A percentile compares a stretch with the other conserved stretches of the same genome.
Evolutionary conservation across 2,113 vertebrate genomes (phyloP).

Genomic region (Zosterops hypoxanthus): DNA sequence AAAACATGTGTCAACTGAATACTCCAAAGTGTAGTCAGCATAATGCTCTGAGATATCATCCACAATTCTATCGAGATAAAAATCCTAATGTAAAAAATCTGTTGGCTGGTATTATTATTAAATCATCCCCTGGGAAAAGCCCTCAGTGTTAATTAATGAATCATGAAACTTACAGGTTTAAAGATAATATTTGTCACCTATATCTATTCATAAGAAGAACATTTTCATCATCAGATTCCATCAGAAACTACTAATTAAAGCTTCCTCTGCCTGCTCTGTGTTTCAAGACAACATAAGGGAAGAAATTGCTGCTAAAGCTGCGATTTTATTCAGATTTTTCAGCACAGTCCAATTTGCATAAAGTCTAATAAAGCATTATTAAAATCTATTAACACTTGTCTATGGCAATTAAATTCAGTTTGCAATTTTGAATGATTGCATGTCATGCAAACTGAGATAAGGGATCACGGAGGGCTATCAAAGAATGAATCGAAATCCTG

Average conservation of each 20-base stretch:
- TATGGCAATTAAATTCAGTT: slow-evolving; percentile 80
- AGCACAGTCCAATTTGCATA: slow-evolving; percentile 76
- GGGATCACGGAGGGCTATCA: background rate
- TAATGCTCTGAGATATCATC: background rate
- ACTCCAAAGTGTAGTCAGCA: background rate
- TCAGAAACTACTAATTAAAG: slow-evolving; percentile 73
- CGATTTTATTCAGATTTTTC: slow-evolving; percentile 72
- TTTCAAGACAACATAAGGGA: slow-evolving; percentile 50
- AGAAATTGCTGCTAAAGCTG: slow-evolving; percentile 39
- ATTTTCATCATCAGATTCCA: slow-evolving; percentile 67
- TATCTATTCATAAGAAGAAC: slow-evolving; percentile 62
- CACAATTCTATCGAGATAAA: background rate
- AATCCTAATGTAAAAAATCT: background rate
- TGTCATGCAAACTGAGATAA: slow-evolving; percentile 72
- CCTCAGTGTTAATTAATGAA: slow-evolving; percentile 68
- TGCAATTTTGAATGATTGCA: slow-evolving; percentile 71
- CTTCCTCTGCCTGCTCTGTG: background rate
- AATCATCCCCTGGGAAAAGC: slow-evolving; percentile 44
- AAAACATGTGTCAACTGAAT: background rate
- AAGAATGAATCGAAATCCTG: slow-evolving; percentile 19
- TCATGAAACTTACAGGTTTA: slow-evolving; percentile 68
- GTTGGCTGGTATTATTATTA: slow-evolving; percentile 30
- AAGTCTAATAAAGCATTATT: slow-evolving; percentile 81
- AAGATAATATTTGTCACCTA: slow-evolving; percentile 72
- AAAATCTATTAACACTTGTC: slow-evolving; percentile 86